Percentiles rank a stretch among this genome's conserved stretches.
These are phyloP conservation scores for Silurus glanis DNA, from an alignment of 2,113 vertebrate genomes.

Conservation along the genomic window DNA sequence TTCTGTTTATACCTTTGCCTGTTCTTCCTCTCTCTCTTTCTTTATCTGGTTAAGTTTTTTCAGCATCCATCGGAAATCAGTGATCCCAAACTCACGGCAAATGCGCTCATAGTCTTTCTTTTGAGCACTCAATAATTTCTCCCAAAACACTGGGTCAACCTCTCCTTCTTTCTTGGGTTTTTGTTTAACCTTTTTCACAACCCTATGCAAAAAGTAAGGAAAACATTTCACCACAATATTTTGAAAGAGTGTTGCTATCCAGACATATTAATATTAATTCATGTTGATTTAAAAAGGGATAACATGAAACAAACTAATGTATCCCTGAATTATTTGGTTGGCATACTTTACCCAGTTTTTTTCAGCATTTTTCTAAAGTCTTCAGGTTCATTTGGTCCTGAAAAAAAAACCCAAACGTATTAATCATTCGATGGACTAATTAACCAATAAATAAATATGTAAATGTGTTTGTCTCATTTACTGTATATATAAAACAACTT, in stretches of 20 bases:
- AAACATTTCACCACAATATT: not conserved
- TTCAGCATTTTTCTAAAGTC: constrained; percentile 74
- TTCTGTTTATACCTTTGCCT: constrained; percentile 74
- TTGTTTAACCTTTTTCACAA: constrained; percentile 55
- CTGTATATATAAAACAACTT: constrained; percentile 38
- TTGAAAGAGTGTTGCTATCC: not conserved
- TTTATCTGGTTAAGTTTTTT: constrained; percentile 80
- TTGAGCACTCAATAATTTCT: constrained; percentile 78
- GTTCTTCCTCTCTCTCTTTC: constrained; percentile 72
- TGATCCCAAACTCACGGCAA: constrained; percentile 82
- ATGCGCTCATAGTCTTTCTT: constrained; percentile 86
- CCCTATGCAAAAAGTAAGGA: constrained; percentile 48
- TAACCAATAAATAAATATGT: too few relatives aligned
- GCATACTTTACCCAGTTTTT: constrained; percentile 63
- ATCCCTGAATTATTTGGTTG: not conserved
- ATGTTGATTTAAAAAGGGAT: not conserved
- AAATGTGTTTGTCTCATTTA: too few relatives aligned
- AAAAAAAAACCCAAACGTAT: constrained; percentile 18
- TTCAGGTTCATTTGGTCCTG: constrained; percentile 42
- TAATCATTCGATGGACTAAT: not conserved
- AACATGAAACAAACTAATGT: not conserved
- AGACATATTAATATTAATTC: not conserved
- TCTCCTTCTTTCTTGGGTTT: constrained; percentile 66
- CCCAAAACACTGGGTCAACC: constrained; percentile 79
- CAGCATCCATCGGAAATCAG: constrained; percentile 86